Percentiles rank a stretch among this genome's conserved stretches.
Evolutionary conservation across 2,797 vertebrate species (phyloP).

Genomic region (Acomys russatus): DNA sequence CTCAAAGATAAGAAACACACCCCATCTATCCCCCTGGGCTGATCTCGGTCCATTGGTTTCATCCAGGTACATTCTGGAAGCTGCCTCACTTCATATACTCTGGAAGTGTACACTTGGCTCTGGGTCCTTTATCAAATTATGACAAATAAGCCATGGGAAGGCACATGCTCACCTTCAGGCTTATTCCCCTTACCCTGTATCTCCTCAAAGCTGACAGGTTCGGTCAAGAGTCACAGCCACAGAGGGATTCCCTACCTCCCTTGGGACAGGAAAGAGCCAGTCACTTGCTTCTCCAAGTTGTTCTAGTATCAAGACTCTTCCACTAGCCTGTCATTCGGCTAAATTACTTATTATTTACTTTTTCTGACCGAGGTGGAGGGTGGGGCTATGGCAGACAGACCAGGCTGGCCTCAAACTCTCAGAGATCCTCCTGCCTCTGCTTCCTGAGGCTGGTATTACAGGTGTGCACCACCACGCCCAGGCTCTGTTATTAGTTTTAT

Average conservation of each 20-base stretch:
- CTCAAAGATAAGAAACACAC: background rate
- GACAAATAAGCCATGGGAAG: background rate
- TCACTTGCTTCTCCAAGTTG: background rate
- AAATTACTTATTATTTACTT: background rate
- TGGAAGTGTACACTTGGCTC: background rate
- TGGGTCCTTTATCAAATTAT: background rate
- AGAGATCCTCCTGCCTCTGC: background rate
- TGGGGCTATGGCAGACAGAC: background rate
- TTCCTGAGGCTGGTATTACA: background rate
- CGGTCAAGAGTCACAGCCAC: slow-evolving; percentile 32
- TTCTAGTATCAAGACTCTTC: background rate
- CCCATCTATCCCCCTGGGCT: background rate
- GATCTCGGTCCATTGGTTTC: background rate
- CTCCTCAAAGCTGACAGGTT: background rate
- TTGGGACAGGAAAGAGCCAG: background rate
- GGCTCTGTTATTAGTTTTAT: background rate
- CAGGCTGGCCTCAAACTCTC: background rate
- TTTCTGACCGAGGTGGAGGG: background rate
- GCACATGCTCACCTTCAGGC: background rate
- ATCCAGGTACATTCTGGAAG: slow-evolving; percentile 24
- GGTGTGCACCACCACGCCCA: too few relatives aligned
- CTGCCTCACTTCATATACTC: background rate
- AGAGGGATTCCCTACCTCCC: background rate
- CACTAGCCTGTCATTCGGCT: slow-evolving; percentile 6
- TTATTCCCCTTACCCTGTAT: background rate